Percentiles rank a stretch among this genome's conserved stretches.
These are phyloP conservation scores for Ophion ventricosus DNA, from an alignment of 2,888 invertebrate species.

Conservation along the genomic window DNA sequence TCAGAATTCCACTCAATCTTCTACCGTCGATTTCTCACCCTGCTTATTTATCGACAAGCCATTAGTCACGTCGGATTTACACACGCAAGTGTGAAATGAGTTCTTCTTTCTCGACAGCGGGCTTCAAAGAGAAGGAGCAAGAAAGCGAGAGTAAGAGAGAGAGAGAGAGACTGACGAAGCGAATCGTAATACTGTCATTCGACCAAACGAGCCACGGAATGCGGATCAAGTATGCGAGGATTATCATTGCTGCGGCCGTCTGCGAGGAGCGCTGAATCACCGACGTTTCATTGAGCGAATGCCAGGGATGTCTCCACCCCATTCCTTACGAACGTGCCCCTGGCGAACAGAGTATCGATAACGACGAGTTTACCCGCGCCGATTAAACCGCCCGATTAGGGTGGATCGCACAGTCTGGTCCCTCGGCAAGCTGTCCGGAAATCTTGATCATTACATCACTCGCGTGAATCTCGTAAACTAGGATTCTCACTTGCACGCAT, in stretches of 20 bases:
- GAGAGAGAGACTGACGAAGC: neutral
- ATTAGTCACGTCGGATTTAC: too few species aligned
- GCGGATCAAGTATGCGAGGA: slow-evolving; percentile 53
- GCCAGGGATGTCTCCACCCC: slow-evolving; percentile 14
- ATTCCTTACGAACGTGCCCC: neutral
- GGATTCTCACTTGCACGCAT: slow-evolving; percentile 2
- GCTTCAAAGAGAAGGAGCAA: too few species aligned
- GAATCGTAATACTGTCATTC: slow-evolving; percentile 12
- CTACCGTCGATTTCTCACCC: too few species aligned
- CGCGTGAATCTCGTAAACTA: slow-evolving; percentile 26
- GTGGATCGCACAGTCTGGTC: slow-evolving; percentile 59
- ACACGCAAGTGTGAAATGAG: too few species aligned
- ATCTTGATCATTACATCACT: slow-evolving; percentile 29
- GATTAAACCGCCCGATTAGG: slow-evolving; percentile 61
- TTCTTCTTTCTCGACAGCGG: too few species aligned
- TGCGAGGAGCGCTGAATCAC: slow-evolving; percentile 45
- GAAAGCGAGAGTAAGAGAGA: neutral
- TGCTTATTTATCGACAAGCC: too few species aligned
- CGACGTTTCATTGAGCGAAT: slow-evolving; percentile 56
- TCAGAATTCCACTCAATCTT: too few species aligned
- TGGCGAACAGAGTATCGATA: slow-evolving; percentile 52
- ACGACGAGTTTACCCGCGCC: slow-evolving; percentile 55
- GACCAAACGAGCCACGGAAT: slow-evolving; percentile 41
- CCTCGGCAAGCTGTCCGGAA: slow-evolving; percentile 43
- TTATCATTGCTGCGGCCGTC: slow-evolving; percentile 57